Evolutionary conservation across 1,140 invertebrate genomes (phyloP), one percentile per base, ranked within the genome.

Genomic region (Anastrepha obliqua): DNA sequence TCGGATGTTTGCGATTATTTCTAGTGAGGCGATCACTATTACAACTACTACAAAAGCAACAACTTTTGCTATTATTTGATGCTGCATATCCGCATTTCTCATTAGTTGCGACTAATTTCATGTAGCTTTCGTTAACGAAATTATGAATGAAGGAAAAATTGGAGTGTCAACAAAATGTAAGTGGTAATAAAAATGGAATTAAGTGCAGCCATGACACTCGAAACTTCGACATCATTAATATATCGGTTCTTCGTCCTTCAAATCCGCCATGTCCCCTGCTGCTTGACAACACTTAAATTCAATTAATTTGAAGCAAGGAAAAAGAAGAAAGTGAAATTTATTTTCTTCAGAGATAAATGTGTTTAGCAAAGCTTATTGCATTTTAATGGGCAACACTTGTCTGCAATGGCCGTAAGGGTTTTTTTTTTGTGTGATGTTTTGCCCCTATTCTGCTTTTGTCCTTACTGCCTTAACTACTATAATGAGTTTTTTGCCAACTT

Each of bases 311-410:
- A 74, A 74, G 44, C 70, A 51, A 51, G 5, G 39, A 6, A 44
- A 17, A 6, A 15, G 1, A n/a, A 17, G 70, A 47, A 74, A 51
- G 44, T 74, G 17, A 29, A 47, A 47, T 74, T n/a, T 44, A 44
- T 74, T 47, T 42, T 74, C 70, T 13, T 13, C 44, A 5, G n/a
- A 74, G 70, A 74, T 42, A 74, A 74, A 74, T 74, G 70, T 74
- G 6, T 47, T 17, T 74, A 42, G 29, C 70, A 74, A 44, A 47
- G 70, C 70, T 74, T 74, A 74, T 74, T 74, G 42, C 67, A 74
- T 44, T 74, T 74, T 44, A 74, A 74, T 74, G 67, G 67, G 44
- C 67, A 74, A 74, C 17, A 74, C 39, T 67, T 74, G 70, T 47
- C 44, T 47, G 39, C 17, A 47, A 47, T 74, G 70, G n/a, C 44